Base-by-base conservation (phyloP, 2,797 vertebrate genomes). In the Euphonia xanthogaster region DNA sequence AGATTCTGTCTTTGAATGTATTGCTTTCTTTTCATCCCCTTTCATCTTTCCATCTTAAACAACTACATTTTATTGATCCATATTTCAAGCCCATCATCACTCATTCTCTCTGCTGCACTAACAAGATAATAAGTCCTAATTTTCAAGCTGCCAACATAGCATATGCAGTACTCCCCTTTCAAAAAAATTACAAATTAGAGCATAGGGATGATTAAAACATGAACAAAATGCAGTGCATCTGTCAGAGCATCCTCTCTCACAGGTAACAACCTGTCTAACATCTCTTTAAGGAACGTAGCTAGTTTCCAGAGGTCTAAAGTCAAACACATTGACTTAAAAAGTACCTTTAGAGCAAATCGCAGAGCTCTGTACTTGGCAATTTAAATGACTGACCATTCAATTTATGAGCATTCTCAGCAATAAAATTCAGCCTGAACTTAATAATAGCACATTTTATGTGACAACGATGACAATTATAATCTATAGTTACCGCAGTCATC, bases 391-490 rank as follows among this genome's bases (percentile, higher is more conserved):
- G 98, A 98, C 98, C 97, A 92, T 97, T 98, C 98, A 98, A 98
- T 98, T 98, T 99, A 98, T 98, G 98, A 98, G 97, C 96, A 98
- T 98, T 98, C 94, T 88, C 84, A 95, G 98, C 97, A 97, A 98
- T 98, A 98, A 99, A 99, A 98, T 98, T 98, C 98, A 98, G 98
- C 96, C 97, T 97, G 98, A 98, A 98, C 98, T 98, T 98, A 98
- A 98, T 98, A 98, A 98, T 98, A 98, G 98, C 98, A 98, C 98
- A 98, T 98, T 98, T 98, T 98, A 98, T 98, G 97, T 98, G 98
- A 98, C 98, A 98, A 98, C 85, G 96, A 98, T 98, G 98, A 98
- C 98, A 98, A 98, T 98, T 99, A 98, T 98, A 98, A 98, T 98
- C 98, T 98, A 98, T 96, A 97, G 98, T 98, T 98, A 98, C 97